Percentiles rank a stretch among this genome's conserved stretches.
These are phyloP conservation scores for Melanotaenia boesemani DNA, from an alignment of 2,797 vertebrate genomes.

Conservation along the genomic window DNA sequence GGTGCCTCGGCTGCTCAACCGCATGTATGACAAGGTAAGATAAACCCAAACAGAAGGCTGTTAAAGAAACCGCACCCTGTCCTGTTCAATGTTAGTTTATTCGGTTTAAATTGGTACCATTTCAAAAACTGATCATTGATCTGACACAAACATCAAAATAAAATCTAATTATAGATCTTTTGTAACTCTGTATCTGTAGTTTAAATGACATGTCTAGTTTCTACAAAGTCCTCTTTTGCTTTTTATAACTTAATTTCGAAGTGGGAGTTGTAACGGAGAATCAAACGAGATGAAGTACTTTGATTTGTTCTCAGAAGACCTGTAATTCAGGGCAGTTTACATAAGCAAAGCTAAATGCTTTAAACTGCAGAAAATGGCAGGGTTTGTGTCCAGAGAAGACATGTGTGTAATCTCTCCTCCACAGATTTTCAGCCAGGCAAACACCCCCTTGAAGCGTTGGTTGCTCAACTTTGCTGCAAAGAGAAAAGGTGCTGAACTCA, in stretches of 20 bases:
- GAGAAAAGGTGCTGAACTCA: constrained; percentile 93
- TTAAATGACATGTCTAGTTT: background rate
- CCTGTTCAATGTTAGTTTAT: background rate
- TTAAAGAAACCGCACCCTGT: background rate
- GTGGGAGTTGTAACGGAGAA: background rate
- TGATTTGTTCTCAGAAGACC: background rate
- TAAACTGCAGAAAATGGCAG: background rate
- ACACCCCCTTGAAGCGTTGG: constrained; percentile 92
- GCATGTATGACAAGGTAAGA: constrained; percentile 98
- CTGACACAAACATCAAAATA: background rate
- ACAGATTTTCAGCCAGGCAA: constrained; percentile 97
- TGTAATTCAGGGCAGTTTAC: background rate
- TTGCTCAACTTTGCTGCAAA: constrained; percentile 94
- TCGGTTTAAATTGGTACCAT: background rate
- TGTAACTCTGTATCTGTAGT: background rate
- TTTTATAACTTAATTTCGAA: background rate
- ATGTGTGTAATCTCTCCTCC: background rate
- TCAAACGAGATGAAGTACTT: background rate
- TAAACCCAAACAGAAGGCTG: background rate
- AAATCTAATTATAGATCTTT: background rate
- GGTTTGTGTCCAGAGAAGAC: background rate
- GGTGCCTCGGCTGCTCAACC: constrained; percentile 94
- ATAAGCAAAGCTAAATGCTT: background rate
- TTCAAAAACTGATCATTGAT: background rate
- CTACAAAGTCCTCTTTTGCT: background rate